Conservation (phyloP, 2,888 invertebrate species). For the Conus canariensis region DNA sequence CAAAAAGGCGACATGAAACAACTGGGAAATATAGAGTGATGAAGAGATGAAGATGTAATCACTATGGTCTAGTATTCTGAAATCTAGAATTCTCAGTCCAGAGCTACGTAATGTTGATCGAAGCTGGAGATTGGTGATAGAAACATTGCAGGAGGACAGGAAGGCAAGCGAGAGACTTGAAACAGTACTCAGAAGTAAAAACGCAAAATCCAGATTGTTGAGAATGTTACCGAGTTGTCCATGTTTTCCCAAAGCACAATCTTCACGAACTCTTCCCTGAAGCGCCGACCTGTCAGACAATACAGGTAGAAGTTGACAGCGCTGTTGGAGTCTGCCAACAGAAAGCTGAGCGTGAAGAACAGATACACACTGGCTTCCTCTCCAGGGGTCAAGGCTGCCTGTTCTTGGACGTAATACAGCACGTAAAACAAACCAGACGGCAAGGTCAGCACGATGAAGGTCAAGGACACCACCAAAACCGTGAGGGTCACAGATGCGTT, state of each 20-base stretch:
- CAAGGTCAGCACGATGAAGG: slow-evolving; percentile 1
- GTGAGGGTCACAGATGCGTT: background rate
- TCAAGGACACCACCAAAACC: background rate
- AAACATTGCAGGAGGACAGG: too few relatives aligned
- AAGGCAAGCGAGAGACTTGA: too few relatives aligned
- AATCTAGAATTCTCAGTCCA: too few relatives aligned
- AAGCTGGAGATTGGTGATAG: too few relatives aligned
- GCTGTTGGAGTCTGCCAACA: slow-evolving; percentile 1
- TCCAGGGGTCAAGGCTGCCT: background rate
- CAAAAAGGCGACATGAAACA: too few relatives aligned
- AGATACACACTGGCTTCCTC: background rate
- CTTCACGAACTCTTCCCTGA: background rate
- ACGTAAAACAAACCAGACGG: background rate
- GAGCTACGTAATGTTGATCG: too few relatives aligned
- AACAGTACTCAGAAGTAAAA: too few relatives aligned
- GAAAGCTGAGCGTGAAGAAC: slow-evolving; percentile 2
- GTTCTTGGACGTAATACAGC: background rate
- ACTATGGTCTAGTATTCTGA: too few relatives aligned
- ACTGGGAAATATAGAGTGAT: too few relatives aligned
- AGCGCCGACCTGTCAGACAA: background rate
- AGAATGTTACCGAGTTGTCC: background rate
- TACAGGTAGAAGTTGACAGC: slow-evolving; percentile 5
- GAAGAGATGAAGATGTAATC: too few relatives aligned
- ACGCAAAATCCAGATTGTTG: too few relatives aligned
- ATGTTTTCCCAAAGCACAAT: background rate